Evolutionary conservation across 2,888 invertebrate species (phyloP), one percentile per base, ranked within the genome.

Genomic region (Automeris io): DNA sequence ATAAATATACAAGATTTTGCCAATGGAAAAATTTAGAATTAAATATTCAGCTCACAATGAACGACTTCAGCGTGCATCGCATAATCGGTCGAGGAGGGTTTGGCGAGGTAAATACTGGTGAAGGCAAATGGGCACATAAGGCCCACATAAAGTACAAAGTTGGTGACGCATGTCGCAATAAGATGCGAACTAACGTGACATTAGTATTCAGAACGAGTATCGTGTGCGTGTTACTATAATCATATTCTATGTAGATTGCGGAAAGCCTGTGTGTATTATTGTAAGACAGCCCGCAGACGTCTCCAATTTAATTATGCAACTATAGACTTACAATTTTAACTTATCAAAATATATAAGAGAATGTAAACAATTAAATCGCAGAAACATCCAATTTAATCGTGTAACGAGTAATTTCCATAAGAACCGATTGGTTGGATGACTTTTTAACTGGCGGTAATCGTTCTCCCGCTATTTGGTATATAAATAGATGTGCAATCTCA

Each of bases 11-110:
- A 63, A 92, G 99, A 70, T 99, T 98, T 91, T 99, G 99, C 87
- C 99, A 99, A 87, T 99, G 99, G 99, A 99, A 99, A 89, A 99
- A 99, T 87, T 91, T 99, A 90, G 99, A 99, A 90, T 90, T 99
- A 80, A 99, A 99, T 90, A 99, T 99, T 78, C 97, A 98, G 93
- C 89, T 99, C 82, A 98, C 99, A 62, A 99, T 99, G 99, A 99
- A 99, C 89, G 99, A 99, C 91, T 99, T 99, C 89, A 98, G 98
- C 85, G 99, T 99, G 55, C 99, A 99, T 88, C 94, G 99, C 71
- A 99, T 99, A 73, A 99, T 99, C 67, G 99, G 99, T 16, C 90
- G 99, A 54, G 99, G 99, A 35, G 99, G 99, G 33, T 99, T 99
- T 78, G 99, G 99, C 34, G 99, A 99, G 88, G 86, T 86, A 45